Base-by-base conservation (phyloP, 2,797 vertebrate species). In the Sebastes oblongus region DNA sequence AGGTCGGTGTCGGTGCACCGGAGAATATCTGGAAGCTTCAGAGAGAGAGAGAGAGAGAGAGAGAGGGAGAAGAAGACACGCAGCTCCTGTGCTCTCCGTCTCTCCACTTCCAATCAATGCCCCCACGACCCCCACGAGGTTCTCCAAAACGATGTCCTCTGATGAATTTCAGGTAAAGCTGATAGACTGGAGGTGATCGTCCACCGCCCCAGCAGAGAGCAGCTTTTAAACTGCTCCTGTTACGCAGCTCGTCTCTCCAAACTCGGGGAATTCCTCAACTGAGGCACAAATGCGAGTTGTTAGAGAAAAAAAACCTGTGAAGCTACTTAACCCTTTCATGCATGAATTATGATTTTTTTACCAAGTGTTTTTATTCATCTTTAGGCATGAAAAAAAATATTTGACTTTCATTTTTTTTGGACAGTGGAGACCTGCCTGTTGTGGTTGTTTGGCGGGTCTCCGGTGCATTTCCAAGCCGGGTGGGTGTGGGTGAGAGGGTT, bases 231-330 rank as follows among this genome's bases (percentile, higher is more conserved):
- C 62, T 27, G 14, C 27, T 62, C 27, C 69, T 50, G 46, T 8
- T 29, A 61, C 46, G 42, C 66, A 18, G 59, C 58, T 75, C n/a
- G 7, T 56, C 62, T 60, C 42, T 65, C 39, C 55, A 69, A 89
- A 88, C 42, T 88, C 71, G 5, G 79, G 69, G 65, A 78, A 82
- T 83, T 84, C 81, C 81, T 80, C 67, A 77, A 30, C 18, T 74
- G 71, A 81, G 25, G 67, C 25, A 68, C 72, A 42, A 42, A 42
- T 42, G 2, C 5, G 39, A 42, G 13, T 42, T 42, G 13, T 42
- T 42, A 1, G 13, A 0, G 1, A n/a, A 6, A 14, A 39, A 11
- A 75, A 11, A 75, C 8, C 27, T 50, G 52, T 42, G 39, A 42
- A 42, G 39, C 39, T n/a, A 22, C n/a, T 27, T n/a, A 39, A 60